Evolutionary conservation across 2,797 vertebrate species (phyloP).

Genomic region (Microctenopoma lineatum): DNA sequence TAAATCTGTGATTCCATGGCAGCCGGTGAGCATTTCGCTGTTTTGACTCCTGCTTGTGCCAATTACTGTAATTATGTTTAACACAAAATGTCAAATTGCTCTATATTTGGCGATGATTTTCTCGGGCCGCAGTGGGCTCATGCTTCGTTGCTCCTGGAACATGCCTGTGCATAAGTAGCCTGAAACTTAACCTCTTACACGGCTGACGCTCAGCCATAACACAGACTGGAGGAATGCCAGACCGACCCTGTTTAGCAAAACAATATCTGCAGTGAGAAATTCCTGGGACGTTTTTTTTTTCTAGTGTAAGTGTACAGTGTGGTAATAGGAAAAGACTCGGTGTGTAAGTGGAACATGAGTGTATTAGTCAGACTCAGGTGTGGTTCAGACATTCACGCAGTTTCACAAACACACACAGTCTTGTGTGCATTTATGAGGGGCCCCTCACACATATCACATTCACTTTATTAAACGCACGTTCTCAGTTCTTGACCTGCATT

Average conservation of each 20-base stretch:
- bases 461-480: constrained; percentile 5
- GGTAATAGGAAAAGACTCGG: constrained; percentile 58
- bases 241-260: constrained; percentile 61
- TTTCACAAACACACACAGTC: neutral
- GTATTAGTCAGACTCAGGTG: constrained; percentile 59
- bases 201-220: constrained; percentile 76
- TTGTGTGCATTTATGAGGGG: neutral
- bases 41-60: constrained; percentile 71
- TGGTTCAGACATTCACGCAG: constrained; percentile 16
- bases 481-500: constrained; percentile 15
- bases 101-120: constrained; percentile 75
- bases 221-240: constrained; percentile 79
- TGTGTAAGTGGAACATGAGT: constrained; percentile 68
- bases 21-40: constrained; percentile 39
- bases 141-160: constrained; percentile 64
- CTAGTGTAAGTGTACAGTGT: constrained; percentile 48
- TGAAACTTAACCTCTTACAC: constrained; percentile 77
- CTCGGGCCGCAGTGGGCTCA: constrained; percentile 64
- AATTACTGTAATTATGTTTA: constrained; percentile 78
- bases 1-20: constrained; percentile 22
- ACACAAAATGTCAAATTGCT: constrained; percentile 76
- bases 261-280: constrained; percentile 63
- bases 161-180: constrained; percentile 72
- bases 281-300: constrained; percentile 42
- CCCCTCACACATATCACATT: constrained; percentile 3